phyloP scores from a whole-genome alignment of 2,113 vertebrate species.

The Larimichthys crocea region DNA sequence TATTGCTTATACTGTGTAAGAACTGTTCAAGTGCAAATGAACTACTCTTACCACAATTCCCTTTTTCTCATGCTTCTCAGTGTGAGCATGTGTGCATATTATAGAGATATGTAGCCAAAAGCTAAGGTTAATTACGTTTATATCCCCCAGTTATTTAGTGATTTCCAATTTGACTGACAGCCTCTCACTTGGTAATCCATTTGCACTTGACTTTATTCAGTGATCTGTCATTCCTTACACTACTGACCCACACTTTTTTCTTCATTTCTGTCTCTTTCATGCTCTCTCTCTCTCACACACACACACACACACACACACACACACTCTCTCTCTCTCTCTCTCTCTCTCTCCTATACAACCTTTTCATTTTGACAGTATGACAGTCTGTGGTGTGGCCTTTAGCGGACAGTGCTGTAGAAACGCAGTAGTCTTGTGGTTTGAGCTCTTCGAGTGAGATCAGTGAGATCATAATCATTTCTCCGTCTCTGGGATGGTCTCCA shows the following conservation, averaged over 20 bases:
- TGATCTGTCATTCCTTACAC: conserved; percentile 24
- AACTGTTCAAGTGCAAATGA: neutral
- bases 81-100: neutral
- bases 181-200: conserved; percentile 35
- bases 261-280: conserved; percentile 6
- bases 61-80: neutral
- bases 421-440: conserved; percentile 38
- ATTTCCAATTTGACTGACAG: conserved; percentile 46
- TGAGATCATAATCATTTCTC: conserved; percentile 39
- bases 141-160: conserved; percentile 19
- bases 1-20: neutral
- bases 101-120: neutral
- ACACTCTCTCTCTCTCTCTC: neutral
- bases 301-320: conserved; percentile 9
- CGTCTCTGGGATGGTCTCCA: conserved; percentile 19
- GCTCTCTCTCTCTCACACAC: neutral
- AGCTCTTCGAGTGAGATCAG: conserved; percentile 10
- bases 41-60: neutral
- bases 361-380: conserved; percentile 61
- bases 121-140: conserved; percentile 31
- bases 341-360: conserved; percentile 34
- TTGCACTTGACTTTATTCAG: conserved; percentile 60
- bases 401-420: conserved; percentile 47
- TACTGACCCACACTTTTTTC: conserved; percentile 1
- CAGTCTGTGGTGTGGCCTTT: conserved; percentile 53